Base-by-base conservation (phyloP, 2,888 invertebrate species). In the Hofmannophila pseudospretella region DNA sequence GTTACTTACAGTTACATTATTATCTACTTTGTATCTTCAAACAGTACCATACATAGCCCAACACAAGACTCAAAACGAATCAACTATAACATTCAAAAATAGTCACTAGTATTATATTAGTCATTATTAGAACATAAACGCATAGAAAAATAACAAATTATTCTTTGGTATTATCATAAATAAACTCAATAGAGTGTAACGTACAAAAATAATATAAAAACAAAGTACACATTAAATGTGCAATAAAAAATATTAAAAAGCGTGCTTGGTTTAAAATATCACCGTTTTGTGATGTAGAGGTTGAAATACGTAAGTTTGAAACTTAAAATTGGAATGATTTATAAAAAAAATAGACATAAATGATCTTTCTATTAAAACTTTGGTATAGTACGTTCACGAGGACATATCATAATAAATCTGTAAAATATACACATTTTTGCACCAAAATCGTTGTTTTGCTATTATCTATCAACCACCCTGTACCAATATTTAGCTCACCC, bases 111-210 rank as follows among this genome's bases (percentile, higher is more conserved):
- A n/a, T n/a, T n/a, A n/a, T n/a, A n/a, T n/a, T 16, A 16, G 5
- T 16, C 16, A 16, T 5, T 16, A 16, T 5, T n/a, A 23, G 23
- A 23, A 16, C 5, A 16, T 3, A 16, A 16, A 16, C 5, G 3
- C 16, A 16, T 16, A 16, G 16, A 16, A 16, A 16, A 3, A 16
- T 16, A 16, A 16, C 16, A 48, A 52, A 47, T 47, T 19, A 39
- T 29, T 65, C 68, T 70, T 71, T 72, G 71, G 71, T 54, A 55
- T 44, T 29, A 8, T 23, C 7, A 32, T 35, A 53, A 38, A 42
- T 30, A 34, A 47, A 45, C 37, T 46, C 47, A 51, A 49, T 37
- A 42, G 25, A 39, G 38, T 41, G 37, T 42, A 46, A 48, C 34
- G 45, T 38, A 42, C 35, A 39, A 51, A 47, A 34, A 34, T 48